Percentiles rank a stretch among this genome's conserved stretches.
phyloP scores from a whole-genome alignment of 2,797 vertebrate genomes.

The Tarsius wallacei region DNA sequence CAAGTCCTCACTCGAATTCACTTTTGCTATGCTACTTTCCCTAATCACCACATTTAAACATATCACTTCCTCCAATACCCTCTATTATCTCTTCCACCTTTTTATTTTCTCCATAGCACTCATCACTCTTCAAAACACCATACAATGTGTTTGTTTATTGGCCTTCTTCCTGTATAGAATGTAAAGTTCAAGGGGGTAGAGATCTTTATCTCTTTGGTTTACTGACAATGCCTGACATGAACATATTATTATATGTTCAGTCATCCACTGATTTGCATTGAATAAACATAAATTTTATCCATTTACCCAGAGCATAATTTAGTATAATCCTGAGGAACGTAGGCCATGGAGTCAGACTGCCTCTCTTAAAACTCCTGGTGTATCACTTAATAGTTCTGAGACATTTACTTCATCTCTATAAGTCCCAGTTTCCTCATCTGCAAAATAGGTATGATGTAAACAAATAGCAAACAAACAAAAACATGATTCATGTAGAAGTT shows the following conservation, averaged over 20 bases:
- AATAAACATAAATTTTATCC: conserved; percentile 1
- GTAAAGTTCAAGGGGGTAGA: neutral
- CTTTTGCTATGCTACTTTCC: neutral
- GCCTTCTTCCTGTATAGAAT: neutral
- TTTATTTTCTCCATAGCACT: neutral
- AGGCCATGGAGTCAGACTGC: neutral
- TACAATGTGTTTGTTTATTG: neutral
- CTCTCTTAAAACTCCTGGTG: neutral
- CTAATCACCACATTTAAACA: neutral
- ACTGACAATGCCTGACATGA: neutral
- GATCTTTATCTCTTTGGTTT: neutral
- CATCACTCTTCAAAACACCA: neutral
- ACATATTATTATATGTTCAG: neutral
- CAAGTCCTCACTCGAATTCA: neutral
- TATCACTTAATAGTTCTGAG: neutral
- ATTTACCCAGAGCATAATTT: neutral
- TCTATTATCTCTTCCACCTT: neutral
- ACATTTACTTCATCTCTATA: neutral
- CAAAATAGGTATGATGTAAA: neutral
- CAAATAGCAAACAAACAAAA: neutral
- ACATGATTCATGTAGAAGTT: neutral
- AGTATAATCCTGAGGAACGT: neutral
- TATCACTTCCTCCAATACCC: neutral
- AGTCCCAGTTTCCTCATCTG: neutral
- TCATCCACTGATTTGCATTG: neutral